Conservation (phyloP, 2,888 invertebrate species). For the Ptychoptera contaminata region DNA sequence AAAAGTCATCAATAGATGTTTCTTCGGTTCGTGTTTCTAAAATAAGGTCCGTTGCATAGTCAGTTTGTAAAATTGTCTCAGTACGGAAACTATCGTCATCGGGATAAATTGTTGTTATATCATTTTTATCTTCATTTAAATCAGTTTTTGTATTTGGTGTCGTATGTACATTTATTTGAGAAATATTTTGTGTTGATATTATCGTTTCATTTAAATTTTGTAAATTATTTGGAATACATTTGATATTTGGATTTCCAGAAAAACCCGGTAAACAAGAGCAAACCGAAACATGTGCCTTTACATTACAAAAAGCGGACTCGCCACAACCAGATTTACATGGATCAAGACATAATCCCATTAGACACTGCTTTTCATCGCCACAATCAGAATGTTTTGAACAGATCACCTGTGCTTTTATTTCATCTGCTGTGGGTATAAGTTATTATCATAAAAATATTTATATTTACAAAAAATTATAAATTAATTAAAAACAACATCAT, state of each 20-base stretch:
- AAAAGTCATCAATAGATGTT: no score
- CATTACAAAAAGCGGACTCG: constrained; percentile 24
- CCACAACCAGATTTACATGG: constrained; percentile 27
- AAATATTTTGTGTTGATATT: neutral
- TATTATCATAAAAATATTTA: constrained; percentile 4
- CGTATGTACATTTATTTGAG: neutral
- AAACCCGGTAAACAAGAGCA: constrained; percentile 75
- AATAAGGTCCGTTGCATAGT: no score
- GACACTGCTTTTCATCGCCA: constrained; percentile 28
- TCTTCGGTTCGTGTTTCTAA: no score
- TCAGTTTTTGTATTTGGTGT: neutral
- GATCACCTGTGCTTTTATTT: constrained; percentile 14
- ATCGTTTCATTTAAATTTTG: constrained; percentile 9
- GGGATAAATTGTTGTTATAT: no score
- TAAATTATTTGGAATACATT: constrained; percentile 17
- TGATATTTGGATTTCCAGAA: constrained; percentile 59
- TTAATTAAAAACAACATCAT: constrained; percentile 6
- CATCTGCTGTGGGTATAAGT: constrained; percentile 10
- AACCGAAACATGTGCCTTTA: constrained; percentile 24
- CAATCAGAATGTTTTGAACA: constrained; percentile 31
- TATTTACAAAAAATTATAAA: constrained; percentile 8
- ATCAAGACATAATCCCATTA: constrained; percentile 26
- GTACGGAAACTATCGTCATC: no score
- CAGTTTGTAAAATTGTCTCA: no score
- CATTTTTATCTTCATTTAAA: neutral